Conservation (phyloP, 2,797 vertebrate species). For the Carcharodon carcharias region DNA sequence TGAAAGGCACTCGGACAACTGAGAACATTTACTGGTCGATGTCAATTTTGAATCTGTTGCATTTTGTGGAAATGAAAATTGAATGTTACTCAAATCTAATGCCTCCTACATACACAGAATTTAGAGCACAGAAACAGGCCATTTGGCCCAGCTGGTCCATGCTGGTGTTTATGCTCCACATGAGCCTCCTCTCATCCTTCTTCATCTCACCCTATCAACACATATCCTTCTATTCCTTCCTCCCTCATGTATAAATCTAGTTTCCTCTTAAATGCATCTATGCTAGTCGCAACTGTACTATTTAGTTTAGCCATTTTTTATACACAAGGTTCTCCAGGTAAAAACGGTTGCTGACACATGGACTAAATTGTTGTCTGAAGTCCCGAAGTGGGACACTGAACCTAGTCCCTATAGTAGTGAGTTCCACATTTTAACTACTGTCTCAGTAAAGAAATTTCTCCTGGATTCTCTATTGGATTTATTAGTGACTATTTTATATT, state of each 20-base stretch:
- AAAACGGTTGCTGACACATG: too few species aligned
- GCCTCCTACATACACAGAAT: too few species aligned
- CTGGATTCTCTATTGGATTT: not conserved
- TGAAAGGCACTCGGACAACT: not conserved
- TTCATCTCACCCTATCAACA: not conserved
- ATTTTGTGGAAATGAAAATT: not conserved
- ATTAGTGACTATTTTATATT: not conserved
- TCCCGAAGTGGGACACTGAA: too few species aligned
- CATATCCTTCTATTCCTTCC: not conserved
- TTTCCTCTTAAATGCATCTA: too few species aligned
- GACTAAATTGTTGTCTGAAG: too few species aligned
- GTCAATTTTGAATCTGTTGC: not conserved
- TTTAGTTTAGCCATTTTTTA: too few species aligned
- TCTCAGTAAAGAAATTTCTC: not conserved
- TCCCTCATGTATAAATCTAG: not conserved
- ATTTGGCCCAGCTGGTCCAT: not conserved
- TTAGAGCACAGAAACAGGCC: not conserved
- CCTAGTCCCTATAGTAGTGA: not conserved
- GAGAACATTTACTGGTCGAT: not conserved
- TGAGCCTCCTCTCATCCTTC: not conserved
- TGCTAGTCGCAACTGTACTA: too few species aligned
- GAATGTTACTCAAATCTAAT: not conserved
- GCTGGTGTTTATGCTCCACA: not conserved
- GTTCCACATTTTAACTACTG: not conserved
- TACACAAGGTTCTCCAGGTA: too few species aligned